phyloP scores from a whole-genome alignment of 2,113 vertebrate species.

The Panurus biarmicus region DNA sequence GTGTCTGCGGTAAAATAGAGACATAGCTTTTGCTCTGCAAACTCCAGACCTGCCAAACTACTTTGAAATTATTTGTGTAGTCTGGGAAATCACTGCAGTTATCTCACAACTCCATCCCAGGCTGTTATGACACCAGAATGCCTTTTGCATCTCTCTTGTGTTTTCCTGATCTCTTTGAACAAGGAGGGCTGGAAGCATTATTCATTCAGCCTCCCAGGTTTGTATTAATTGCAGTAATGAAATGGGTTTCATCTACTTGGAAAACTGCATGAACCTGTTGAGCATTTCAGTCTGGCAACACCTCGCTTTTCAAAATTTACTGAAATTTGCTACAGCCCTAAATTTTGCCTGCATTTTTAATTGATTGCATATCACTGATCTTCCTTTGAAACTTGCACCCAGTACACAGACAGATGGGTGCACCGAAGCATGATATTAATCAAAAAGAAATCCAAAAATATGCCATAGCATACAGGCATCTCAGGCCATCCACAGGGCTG shows the following conservation, averaged over 20 bases:
- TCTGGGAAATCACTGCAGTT: neutral
- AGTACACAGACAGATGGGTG: constrained; percentile 34
- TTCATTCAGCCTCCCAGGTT: neutral
- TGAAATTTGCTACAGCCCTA: neutral
- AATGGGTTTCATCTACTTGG: neutral
- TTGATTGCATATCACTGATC: neutral
- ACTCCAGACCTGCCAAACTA: neutral
- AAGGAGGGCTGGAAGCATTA: neutral
- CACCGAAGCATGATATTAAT: constrained; percentile 64
- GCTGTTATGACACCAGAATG: neutral
- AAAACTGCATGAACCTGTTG: neutral
- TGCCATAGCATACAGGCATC: neutral
- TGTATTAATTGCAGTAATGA: neutral
- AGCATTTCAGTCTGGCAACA: neutral
- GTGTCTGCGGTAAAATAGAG: neutral
- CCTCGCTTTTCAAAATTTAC: neutral
- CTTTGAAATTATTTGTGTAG: neutral
- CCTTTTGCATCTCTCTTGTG: neutral
- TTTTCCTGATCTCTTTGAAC: neutral
- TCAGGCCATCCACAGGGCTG: neutral
- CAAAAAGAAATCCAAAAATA: constrained; percentile 48
- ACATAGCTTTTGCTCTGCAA: neutral
- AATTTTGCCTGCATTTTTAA: neutral
- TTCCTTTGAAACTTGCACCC: constrained; percentile 1
- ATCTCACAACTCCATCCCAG: neutral